Evolutionary conservation across 2,888 invertebrate genomes (phyloP), one percentile per base, ranked within the genome.

Genomic region (Electrophaes corylata): DNA sequence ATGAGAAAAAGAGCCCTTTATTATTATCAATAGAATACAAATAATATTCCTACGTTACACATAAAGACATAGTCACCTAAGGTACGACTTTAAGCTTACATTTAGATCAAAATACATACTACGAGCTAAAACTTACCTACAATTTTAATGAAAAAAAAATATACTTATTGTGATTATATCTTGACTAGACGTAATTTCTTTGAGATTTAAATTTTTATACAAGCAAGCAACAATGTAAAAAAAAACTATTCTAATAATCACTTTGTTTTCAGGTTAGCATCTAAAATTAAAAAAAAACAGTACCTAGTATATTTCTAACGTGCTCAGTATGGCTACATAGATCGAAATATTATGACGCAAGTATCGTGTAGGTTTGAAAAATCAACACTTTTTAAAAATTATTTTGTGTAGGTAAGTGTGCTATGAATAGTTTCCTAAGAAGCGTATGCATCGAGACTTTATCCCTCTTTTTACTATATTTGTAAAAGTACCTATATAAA

Each of bases 21-120:
- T 16, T 43, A 26, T 60, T 55, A 65, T 12, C 5, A 44, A 40
- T 23, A 19, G 41, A 19, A 41, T 20, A 41, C 50, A 41, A 41
- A 35, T 46, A 35, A 29, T 45, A 31, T 44, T 8, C 8, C 5
- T 14, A 40, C 4, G 19, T 37, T 4, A 37, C 37, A 37, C 4
- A 11, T 6, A 29, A 1, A 35, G 14, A 1, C 14, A 35, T 6
- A 14, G 12, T 14, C 12, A 2, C 16, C 1, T 43, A 43, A 4
- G 6, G 5, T 41, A 41, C 11, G 41, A 23, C 20, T 41, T 41
- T 41, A 5, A 12, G 41, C 41, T 23, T 41, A 20, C 26, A 23
- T 10, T 8, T 43, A 35, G 2, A 29, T 29, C 8, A 8, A 10
- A 29, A 29, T 3, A 23, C 23, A 23, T 23, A 23, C 23, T 6